A percentile compares a stretch with the other conserved stretches of the same genome.
These are phyloP conservation scores for Macheiramphus alcinus DNA, from an alignment of 2,113 vertebrate genomes.

Conservation along the genomic window DNA sequence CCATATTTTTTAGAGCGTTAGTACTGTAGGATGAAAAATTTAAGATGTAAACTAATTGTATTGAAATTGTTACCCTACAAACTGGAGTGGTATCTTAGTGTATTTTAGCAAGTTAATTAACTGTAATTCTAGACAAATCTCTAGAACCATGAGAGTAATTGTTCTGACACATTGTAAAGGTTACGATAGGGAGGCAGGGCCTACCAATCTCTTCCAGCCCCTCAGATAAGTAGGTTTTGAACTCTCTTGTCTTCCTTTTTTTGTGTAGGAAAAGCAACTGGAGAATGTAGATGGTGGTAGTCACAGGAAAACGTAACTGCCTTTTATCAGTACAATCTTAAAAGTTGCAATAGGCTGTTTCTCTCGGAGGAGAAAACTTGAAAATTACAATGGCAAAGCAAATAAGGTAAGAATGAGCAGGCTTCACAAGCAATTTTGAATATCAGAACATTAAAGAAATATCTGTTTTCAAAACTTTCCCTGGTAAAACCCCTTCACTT, in stretches of 20 bases:
- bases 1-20: background rate
- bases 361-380: background rate
- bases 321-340: background rate
- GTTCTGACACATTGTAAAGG: background rate
- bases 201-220: background rate
- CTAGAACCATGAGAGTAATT: background rate
- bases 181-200: background rate
- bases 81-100: background rate
- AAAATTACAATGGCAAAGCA: background rate
- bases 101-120: background rate
- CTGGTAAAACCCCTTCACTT: background rate
- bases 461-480: background rate
- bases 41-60: background rate
- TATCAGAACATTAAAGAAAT: background rate
- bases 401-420: background rate
- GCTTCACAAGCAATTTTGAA: background rate
- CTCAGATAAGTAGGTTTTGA: background rate
- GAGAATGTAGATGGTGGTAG: background rate
- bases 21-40: background rate
- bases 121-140: background rate
- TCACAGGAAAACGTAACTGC: background rate
- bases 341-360: background rate
- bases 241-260: background rate
- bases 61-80: background rate
- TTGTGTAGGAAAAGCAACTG: background rate